Evolutionary conservation across 2,797 vertebrate genomes (phyloP), one percentile per base, ranked within the genome.

Genomic region (Chelonia mydas): DNA sequence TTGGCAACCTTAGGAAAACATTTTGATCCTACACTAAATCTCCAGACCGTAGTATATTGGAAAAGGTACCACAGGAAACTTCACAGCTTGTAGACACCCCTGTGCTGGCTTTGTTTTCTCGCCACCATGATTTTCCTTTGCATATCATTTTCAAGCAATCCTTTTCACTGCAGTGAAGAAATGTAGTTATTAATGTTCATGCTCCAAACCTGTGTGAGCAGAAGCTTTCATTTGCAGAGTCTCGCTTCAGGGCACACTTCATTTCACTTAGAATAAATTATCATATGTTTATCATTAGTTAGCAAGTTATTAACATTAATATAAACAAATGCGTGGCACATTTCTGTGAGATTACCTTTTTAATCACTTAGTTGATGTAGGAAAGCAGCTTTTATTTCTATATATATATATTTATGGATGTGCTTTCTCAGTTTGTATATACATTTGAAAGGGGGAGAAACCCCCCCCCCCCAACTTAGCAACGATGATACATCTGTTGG

Each of bases 231-330:
- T 94, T 96, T 94, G 86, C 37, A 5, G 31, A 31, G 88, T 68
- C 92, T 95, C 59, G 92, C 97, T 96, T 76, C 50, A 65, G 95
- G 96, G 94, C 86, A 90, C 65, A 37, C 95, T 97, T 97, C 74
- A 84, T 92, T 96, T 96, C 84, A 33, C 87, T 91, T 96, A 78
- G 96, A 97, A 97, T 98, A 97, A 90, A 96, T 97, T 97, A 97
- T 47, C 97, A 97, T 93, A 50, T 90, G 61, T 95, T 97, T 95
- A 93, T 95, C 92, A 94, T 93, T 97, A 94, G 88, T 94, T 94
- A 97, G 92, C 79, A 94, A 94, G 89, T 77, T 95, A 96, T 87
- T 98, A 98, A 90, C 97, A 93, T 94, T 95, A 97, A 94, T 92
- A 83, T 72, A 94, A 97, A 97, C 97, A 97, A 96, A 97, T 89